A percentile compares a stretch with the other conserved stretches of the same genome.
Conservation (phyloP, 1,140 invertebrate genomes). For the Drosophila hydei region DNA sequence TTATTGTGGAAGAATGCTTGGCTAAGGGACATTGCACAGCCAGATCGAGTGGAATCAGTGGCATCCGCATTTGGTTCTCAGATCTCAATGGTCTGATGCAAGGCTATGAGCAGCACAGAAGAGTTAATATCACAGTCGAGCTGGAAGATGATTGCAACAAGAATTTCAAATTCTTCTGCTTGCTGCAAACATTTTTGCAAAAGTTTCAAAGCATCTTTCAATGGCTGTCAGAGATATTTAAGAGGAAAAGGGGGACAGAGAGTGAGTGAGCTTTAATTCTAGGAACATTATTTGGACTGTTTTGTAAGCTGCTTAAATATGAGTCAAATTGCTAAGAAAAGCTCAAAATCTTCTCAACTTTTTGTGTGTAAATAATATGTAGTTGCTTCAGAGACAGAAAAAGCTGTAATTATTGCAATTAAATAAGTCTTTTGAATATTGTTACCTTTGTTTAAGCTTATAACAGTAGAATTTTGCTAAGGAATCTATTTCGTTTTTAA, state of each 20-base stretch:
- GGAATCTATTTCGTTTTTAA: too few species aligned
- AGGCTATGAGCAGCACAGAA: not conserved
- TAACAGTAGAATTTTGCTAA: too few species aligned
- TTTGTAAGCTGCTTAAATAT: too few species aligned
- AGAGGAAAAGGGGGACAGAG: not conserved
- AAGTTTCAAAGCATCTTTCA: conserved; percentile 2
- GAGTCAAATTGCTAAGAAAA: too few species aligned
- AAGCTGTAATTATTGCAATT: too few species aligned
- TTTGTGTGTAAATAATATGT: too few species aligned
- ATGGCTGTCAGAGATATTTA: not conserved
- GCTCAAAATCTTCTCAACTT: too few species aligned
- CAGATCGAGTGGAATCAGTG: conserved; percentile 21
- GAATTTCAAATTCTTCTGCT: not conserved
- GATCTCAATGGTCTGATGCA: conserved; percentile 6
- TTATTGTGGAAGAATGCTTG: conserved; percentile 34
- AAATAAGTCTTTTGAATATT: too few species aligned
- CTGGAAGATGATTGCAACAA: conserved; percentile 2
- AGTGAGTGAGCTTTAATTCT: not conserved
- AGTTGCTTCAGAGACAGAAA: too few species aligned
- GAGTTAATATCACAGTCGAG: not conserved
- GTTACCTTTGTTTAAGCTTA: too few species aligned
- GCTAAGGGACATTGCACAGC: not conserved
- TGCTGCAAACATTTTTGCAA: conserved; percentile 4
- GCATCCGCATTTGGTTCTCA: conserved; percentile 46
- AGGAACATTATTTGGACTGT: too few species aligned